phyloP scores from a whole-genome alignment of 2,113 vertebrate species.

The Myodes glareolus region DNA sequence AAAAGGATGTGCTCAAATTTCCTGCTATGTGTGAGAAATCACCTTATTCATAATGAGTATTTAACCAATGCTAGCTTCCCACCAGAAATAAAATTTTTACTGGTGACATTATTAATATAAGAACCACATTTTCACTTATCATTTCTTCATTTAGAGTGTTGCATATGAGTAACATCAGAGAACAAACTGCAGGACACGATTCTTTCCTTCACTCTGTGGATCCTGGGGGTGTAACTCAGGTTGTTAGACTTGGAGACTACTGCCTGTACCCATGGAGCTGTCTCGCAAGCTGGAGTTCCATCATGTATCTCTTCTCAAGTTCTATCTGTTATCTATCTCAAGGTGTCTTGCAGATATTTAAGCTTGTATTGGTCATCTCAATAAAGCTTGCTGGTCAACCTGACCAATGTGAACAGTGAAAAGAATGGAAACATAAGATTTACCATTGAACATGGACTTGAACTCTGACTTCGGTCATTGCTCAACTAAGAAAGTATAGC shows the following conservation, averaged over 20 bases:
- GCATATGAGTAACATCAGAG: background rate
- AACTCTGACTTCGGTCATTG: background rate
- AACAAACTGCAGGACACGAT: background rate
- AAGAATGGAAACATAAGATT: background rate
- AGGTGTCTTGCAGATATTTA: background rate
- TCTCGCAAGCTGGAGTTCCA: too few relatives aligned
- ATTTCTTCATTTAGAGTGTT: background rate
- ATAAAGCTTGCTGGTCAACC: background rate
- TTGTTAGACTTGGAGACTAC: background rate
- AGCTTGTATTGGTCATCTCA: background rate
- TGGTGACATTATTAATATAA: background rate
- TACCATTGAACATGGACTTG: background rate
- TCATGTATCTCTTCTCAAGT: too few relatives aligned
- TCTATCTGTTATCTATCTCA: background rate
- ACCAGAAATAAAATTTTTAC: background rate
- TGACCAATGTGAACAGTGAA: background rate
- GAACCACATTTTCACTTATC: background rate
- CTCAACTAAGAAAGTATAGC: background rate
- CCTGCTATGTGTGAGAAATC: background rate
- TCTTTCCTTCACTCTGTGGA: background rate
- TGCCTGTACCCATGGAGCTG: fast-evolving
- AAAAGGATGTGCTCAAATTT: background rate
- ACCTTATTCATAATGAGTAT: background rate
- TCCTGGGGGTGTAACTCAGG: background rate
- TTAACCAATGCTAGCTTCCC: background rate